Evolutionary conservation across 2,888 invertebrate genomes (phyloP).

Genomic region (Alloplasta piceator): DNA sequence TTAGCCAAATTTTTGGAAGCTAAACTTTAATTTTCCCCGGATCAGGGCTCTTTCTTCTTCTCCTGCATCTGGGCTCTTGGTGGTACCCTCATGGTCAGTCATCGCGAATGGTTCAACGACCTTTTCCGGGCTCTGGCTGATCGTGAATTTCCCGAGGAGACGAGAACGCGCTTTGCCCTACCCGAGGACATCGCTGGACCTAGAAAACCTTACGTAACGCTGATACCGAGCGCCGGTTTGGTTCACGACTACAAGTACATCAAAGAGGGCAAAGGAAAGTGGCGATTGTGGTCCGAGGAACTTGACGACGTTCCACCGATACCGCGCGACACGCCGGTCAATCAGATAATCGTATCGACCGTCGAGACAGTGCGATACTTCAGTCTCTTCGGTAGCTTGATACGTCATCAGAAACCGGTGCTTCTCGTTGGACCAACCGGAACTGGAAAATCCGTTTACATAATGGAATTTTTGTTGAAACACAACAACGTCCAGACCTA

Average conservation of each 20-base stretch:
- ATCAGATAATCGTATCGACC: slow-evolving; percentile 97
- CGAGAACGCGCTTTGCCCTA: slow-evolving; percentile 84
- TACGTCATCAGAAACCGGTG: slow-evolving; percentile 91
- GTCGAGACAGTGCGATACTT: slow-evolving; percentile 94
- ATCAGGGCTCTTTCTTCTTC: slow-evolving; percentile 95
- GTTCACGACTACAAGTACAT: slow-evolving; percentile 96
- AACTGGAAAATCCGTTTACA: slow-evolving; percentile 97
- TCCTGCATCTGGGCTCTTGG: slow-evolving; percentile 96
- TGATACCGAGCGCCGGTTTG: slow-evolving; percentile 90
- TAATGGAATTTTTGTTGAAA: slow-evolving; percentile 92
- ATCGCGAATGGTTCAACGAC: slow-evolving; percentile 91
- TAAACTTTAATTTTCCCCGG: not conserved
- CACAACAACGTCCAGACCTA: slow-evolving; percentile 90
- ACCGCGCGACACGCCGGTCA: slow-evolving; percentile 94
- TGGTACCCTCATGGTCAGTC: slow-evolving; percentile 89
- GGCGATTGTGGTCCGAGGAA: slow-evolving; percentile 96
- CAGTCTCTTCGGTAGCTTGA: slow-evolving; percentile 90
- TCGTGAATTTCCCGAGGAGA: slow-evolving; percentile 90
- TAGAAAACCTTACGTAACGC: slow-evolving; percentile 90
- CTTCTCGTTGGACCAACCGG: slow-evolving; percentile 97
- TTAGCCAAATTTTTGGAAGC: too few relatives aligned
- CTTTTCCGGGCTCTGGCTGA: slow-evolving; percentile 90
- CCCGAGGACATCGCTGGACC: slow-evolving; percentile 84
- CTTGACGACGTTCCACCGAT: slow-evolving; percentile 90
- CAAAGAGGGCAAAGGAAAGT: slow-evolving; percentile 95